Conservation (phyloP, 2,797 vertebrate species). For the Brachyrhaphis roseni region DNA sequence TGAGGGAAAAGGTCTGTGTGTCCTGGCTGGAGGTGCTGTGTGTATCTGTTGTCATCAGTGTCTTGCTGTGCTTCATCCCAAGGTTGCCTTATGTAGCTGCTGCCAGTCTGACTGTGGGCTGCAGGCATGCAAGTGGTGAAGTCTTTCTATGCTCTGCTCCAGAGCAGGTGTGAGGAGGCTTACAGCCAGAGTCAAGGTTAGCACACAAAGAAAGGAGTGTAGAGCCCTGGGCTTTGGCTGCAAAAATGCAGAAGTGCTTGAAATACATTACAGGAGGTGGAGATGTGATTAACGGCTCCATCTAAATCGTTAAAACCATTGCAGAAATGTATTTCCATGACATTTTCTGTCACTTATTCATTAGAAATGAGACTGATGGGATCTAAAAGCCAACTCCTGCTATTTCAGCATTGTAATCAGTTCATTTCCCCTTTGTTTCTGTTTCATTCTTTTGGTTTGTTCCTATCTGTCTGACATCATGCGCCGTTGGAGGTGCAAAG, state of each 20-base stretch:
- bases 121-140: conserved; percentile 32
- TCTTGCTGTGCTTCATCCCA: conserved; percentile 66
- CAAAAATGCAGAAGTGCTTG: conserved; percentile 41
- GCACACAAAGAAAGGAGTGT: conserved; percentile 25
- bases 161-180: conserved; percentile 69
- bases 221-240: conserved; percentile 37
- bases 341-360: conserved; percentile 53
- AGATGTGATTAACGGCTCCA: conserved; percentile 11
- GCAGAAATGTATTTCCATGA: conserved; percentile 25
- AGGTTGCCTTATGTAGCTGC: conserved; percentile 65
- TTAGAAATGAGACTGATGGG: conserved; percentile 54
- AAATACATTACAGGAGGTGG: conserved; percentile 36
- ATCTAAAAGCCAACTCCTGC: conserved; percentile 52
- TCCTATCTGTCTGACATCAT: conserved; percentile 40
- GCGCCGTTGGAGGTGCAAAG: conserved; percentile 44
- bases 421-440: conserved; percentile 52
- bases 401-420: conserved; percentile 55
- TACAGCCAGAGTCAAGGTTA: conserved; percentile 68
- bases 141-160: conserved; percentile 58
- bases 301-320: conserved; percentile 11
- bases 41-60: conserved; percentile 64
- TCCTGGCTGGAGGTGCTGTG: conserved; percentile 52
- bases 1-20: conserved; percentile 33
- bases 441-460: conserved; percentile 44
- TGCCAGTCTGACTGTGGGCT: conserved; percentile 71